These are phyloP conservation scores for Synanthedon vespiformis DNA, from an alignment of 2,888 invertebrate species.

Conservation along the genomic window DNA sequence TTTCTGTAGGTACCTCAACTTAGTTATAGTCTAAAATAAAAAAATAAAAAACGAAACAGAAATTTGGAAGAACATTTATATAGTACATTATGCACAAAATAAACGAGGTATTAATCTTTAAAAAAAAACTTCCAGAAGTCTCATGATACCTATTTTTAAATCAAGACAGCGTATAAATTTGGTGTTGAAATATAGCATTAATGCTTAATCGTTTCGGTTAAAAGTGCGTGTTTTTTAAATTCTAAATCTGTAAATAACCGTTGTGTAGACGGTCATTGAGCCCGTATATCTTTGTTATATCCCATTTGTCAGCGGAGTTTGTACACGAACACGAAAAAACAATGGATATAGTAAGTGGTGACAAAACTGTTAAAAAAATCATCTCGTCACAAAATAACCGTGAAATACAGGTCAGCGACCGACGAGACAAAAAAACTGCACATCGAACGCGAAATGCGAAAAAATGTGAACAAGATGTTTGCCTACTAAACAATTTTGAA, in stretches of 20 bases:
- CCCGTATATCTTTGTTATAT: conserved; percentile 24
- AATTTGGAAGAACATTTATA: too few species aligned
- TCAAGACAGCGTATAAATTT: conserved; percentile 32
- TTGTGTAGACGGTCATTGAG: conserved; percentile 30
- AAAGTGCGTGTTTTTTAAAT: conserved; percentile 18
- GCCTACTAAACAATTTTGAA: too few species aligned
- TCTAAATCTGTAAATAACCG: conserved; percentile 28
- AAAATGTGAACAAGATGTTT: conserved; percentile 13
- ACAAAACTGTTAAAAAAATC: conserved; percentile 23
- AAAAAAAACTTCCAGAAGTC: too few species aligned
- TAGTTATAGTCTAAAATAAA: too few species aligned
- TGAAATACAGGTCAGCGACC: conserved; percentile 47
- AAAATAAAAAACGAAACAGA: too few species aligned
- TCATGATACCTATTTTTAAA: neutral
- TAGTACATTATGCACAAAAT: too few species aligned
- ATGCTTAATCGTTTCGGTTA: conserved; percentile 33
- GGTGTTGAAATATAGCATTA: conserved; percentile 29
- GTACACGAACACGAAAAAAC: conserved; percentile 22
- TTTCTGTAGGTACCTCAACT: too few species aligned
- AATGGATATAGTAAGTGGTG: conserved; percentile 21
- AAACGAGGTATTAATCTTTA: too few species aligned
- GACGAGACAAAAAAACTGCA: conserved; percentile 23
- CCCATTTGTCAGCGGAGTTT: conserved; percentile 24
- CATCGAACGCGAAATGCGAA: conserved; percentile 25
- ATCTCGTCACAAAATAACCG: conserved; percentile 18